Conservation (phyloP, 2,113 vertebrate genomes). For the Apteryx owenii region DNA sequence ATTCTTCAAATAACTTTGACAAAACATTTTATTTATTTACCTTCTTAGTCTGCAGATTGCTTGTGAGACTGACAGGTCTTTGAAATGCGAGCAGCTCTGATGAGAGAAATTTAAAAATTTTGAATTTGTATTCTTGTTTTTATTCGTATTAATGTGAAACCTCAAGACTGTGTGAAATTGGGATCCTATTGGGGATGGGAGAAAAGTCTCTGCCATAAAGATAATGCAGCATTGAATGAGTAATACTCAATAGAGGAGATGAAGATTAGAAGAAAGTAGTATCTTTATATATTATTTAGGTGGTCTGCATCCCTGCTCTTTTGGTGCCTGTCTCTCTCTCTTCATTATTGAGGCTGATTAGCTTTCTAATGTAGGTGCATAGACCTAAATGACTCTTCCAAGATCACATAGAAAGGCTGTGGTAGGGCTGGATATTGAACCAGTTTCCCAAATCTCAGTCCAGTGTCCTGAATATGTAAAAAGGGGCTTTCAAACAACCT, state of each 20-base stretch:
- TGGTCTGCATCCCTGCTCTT: constrained; percentile 44
- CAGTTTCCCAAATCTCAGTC: background rate
- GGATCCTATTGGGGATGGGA: background rate
- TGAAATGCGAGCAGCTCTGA: constrained; percentile 46
- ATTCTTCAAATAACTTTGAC: constrained; percentile 47
- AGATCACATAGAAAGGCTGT: background rate
- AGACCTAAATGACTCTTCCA: constrained; percentile 43
- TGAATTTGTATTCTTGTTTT: constrained; percentile 1
- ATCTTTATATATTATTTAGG: constrained; percentile 66
- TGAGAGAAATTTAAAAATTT: constrained; percentile 58
- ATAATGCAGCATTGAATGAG: constrained; percentile 42
- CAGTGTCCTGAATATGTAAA: background rate
- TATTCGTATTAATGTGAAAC: constrained; percentile 28
- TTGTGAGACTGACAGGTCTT: constrained; percentile 26
- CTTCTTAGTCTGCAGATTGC: constrained; percentile 29
- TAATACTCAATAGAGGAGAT: constrained; percentile 46
- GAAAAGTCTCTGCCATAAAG: background rate
- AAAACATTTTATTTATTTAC: constrained; percentile 34
- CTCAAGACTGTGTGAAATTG: background rate
- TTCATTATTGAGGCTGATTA: constrained; percentile 41
- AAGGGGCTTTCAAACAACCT: background rate
- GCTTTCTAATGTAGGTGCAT: background rate
- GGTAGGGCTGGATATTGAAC: background rate
- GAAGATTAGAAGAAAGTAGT: constrained; percentile 13
- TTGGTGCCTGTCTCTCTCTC: constrained; percentile 53